phyloP scores from a whole-genome alignment of 92 coral and sea anemone genomes.

The Isaurus tuberculatus region DNA sequence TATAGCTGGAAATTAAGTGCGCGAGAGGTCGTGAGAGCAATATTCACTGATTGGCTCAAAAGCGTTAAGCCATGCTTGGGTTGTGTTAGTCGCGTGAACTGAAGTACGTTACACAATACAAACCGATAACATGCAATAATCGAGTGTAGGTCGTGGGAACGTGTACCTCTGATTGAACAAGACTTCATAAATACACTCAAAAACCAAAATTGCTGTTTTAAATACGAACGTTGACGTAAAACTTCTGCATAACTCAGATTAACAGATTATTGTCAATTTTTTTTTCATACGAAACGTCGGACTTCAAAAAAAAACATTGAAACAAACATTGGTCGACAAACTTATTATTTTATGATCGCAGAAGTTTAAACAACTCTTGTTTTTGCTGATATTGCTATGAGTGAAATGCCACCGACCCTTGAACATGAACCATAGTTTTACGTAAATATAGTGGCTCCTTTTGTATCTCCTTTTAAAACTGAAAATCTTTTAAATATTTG shows the following conservation, averaged over 20 bases:
- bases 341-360: too few relatives aligned
- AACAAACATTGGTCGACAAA: too few relatives aligned
- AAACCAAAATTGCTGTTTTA: background rate
- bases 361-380: too few relatives aligned
- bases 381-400: too few relatives aligned
- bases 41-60: slow-evolving; percentile 52
- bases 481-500: too few relatives aligned
- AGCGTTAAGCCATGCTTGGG: slow-evolving; percentile 62
- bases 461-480: too few relatives aligned
- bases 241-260: background rate
- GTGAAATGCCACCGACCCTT: too few relatives aligned
- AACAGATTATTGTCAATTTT: background rate
- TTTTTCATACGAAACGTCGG: background rate
- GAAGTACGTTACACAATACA: slow-evolving; percentile 48
- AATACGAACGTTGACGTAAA: background rate
- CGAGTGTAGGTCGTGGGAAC: slow-evolving; percentile 76
- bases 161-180: slow-evolving; percentile 60
- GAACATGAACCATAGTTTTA: too few relatives aligned
- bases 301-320: background rate
- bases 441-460: too few relatives aligned
- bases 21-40: slow-evolving; percentile 63
- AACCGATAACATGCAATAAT: slow-evolving; percentile 22
- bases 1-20: slow-evolving; percentile 50
- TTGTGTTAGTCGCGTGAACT: slow-evolving; percentile 62
- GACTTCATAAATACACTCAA: background rate